Evolutionary conservation across 2,888 invertebrate genomes (phyloP).

Genomic region (Nebria salina): DNA sequence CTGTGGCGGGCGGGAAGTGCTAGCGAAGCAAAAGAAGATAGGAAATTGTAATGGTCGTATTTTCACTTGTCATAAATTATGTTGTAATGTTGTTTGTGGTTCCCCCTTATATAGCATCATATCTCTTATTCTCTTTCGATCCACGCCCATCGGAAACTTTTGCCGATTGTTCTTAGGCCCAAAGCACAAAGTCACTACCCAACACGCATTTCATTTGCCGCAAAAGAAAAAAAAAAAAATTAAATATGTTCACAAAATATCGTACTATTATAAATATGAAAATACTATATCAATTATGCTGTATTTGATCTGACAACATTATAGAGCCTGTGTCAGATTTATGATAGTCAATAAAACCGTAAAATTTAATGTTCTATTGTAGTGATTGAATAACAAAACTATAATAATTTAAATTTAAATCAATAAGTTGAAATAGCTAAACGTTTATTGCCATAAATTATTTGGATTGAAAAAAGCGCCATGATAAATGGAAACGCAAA

Average conservation of each 20-base stretch:
- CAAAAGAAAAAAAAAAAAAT: no score
- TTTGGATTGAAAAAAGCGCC: not conserved
- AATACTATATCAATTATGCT: not conserved
- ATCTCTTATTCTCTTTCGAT: not conserved
- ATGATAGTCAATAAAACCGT: not conserved
- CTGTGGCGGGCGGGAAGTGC: not conserved
- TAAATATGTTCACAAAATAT: no score
- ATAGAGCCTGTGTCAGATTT: not conserved
- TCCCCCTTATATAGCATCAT: not conserved
- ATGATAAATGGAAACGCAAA: not conserved
- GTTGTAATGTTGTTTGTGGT: slow-evolving; percentile 10
- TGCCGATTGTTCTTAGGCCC: not conserved
- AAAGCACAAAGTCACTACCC: not conserved
- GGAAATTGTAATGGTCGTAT: not conserved
- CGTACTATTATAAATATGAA: no score
- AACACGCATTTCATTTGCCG: no score
- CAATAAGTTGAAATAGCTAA: not conserved
- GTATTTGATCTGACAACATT: not conserved
- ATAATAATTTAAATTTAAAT: not conserved
- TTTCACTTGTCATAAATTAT: slow-evolving; percentile 19
- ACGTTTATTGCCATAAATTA: not conserved
- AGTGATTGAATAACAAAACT: not conserved
- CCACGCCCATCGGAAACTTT: not conserved
- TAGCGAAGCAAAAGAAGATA: not conserved
- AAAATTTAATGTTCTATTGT: not conserved